Conservation (phyloP, 2,797 vertebrate genomes). For the Sorex maritimensis region DNA sequence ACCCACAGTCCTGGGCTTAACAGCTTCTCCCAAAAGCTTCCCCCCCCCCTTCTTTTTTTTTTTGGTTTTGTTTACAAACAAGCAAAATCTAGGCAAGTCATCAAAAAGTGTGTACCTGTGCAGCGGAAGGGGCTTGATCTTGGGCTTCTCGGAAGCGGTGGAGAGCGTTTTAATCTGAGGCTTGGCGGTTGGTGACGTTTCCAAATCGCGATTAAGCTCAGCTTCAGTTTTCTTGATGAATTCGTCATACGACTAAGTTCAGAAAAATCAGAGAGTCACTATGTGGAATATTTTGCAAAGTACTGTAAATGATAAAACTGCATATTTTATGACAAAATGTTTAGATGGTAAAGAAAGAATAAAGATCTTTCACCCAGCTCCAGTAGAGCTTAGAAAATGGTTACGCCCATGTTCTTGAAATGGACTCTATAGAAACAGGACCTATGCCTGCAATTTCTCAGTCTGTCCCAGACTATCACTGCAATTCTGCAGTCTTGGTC, state of each 20-base stretch:
- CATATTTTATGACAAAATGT: conserved; percentile 39
- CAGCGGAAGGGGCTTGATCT: conserved; percentile 90
- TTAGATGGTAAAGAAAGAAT: conserved; percentile 41
- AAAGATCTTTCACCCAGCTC: too few species aligned
- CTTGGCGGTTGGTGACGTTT: conserved; percentile 91
- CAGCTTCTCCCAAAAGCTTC: too few species aligned
- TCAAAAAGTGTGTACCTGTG: conserved; percentile 91
- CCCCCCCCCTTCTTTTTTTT: too few species aligned
- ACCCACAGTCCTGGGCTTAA: too few species aligned
- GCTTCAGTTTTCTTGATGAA: conserved; percentile 98
- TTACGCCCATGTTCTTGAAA: conserved; percentile 25
- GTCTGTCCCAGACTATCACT: not conserved
- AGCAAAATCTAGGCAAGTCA: conserved; percentile 49
- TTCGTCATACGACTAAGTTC: conserved; percentile 95
- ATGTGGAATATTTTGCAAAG: conserved; percentile 58
- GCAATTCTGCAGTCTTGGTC: too few species aligned
- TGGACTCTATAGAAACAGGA: not conserved
- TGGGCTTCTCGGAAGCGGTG: conserved; percentile 91
- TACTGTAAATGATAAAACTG: too few species aligned
- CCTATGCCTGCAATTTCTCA: not conserved
- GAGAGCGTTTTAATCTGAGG: conserved; percentile 93
- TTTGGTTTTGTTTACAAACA: conserved; percentile 58
- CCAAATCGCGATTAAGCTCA: conserved; percentile 95
- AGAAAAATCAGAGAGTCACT: conserved; percentile 75
- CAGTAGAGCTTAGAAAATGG: too few species aligned